Evolutionary conservation across 2,113 vertebrate species (phyloP).

Genomic region (Antechinus flavipes): DNA sequence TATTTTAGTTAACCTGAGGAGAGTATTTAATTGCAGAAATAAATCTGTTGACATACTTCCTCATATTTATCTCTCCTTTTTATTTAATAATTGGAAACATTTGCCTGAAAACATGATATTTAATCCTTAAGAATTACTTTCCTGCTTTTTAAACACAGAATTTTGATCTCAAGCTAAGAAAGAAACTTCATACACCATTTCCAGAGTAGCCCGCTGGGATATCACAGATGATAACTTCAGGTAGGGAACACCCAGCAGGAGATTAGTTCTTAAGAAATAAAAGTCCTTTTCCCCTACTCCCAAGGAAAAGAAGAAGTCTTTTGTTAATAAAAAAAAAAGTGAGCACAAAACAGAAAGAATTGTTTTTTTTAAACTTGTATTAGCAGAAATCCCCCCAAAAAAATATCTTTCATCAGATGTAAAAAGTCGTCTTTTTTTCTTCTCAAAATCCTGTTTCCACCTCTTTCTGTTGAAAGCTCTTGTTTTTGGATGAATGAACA

Average conservation of each 20-base stretch:
- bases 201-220: not conserved
- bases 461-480: conserved; percentile 68
- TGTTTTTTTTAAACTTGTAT: conserved; percentile 61
- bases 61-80: not conserved
- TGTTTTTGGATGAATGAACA: conserved; percentile 72
- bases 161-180: conserved; percentile 52
- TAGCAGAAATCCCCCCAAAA: conserved; percentile 33
- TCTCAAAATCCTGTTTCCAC: conserved; percentile 18
- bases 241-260: conserved; percentile 13
- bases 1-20: not conserved
- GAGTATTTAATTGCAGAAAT: not conserved
- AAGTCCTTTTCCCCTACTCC: conserved; percentile 39
- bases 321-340: conserved; percentile 57
- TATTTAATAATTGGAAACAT: conserved; percentile 14
- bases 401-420: conserved; percentile 51
- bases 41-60: not conserved
- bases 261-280: conserved; percentile 51
- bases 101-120: conserved; percentile 5
- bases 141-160: not conserved
- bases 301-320: conserved; percentile 52
- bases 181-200: conserved; percentile 46
- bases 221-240: conserved; percentile 30
- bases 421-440: conserved; percentile 39
- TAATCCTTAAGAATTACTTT: conserved; percentile 22
- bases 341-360: conserved; percentile 28